Percentiles rank a stretch among this genome's conserved stretches.
Conservation (phyloP, 1,140 invertebrate species). For the Littorina saxatilis region DNA sequence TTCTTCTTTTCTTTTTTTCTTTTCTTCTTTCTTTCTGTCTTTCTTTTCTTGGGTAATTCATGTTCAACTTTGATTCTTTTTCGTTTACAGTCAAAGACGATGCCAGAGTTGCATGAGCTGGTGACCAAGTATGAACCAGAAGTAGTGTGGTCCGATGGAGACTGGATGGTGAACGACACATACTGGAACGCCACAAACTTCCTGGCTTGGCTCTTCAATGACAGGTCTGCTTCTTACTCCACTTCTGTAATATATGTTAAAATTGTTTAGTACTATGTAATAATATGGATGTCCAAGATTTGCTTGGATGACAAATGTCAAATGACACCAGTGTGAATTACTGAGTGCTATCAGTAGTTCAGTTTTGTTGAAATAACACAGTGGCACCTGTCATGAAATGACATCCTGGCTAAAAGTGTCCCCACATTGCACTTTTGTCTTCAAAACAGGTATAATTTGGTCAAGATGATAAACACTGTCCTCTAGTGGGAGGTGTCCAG, state of each 20-base stretch:
- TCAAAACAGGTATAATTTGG: too few relatives aligned
- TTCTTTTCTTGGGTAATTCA: background rate
- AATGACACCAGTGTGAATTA: too few relatives aligned
- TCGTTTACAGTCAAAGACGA: conserved; percentile 38
- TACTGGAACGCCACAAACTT: conserved; percentile 47
- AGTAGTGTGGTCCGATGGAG: conserved; percentile 48
- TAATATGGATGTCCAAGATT: background rate
- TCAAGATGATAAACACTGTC: too few relatives aligned
- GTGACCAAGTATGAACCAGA: conserved; percentile 49
- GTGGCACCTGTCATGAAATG: too few relatives aligned
- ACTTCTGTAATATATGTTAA: too few relatives aligned
- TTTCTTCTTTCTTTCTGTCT: background rate
- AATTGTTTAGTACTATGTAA: background rate
- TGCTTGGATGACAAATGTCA: background rate
- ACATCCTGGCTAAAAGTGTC: too few relatives aligned
- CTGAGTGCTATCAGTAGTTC: too few relatives aligned
- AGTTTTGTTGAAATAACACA: too few relatives aligned
- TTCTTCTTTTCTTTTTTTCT: too few relatives aligned
- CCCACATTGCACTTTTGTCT: too few relatives aligned
- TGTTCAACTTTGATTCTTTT: background rate
- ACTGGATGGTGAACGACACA: conserved; percentile 33
- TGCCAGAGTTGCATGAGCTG: conserved; percentile 48
- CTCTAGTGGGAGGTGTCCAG: too few relatives aligned
- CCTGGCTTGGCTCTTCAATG: conserved; percentile 50
- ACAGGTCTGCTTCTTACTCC: conserved; percentile 43